Base-by-base conservation (phyloP, 2,113 vertebrate species). In the Anolis sagrei region DNA sequence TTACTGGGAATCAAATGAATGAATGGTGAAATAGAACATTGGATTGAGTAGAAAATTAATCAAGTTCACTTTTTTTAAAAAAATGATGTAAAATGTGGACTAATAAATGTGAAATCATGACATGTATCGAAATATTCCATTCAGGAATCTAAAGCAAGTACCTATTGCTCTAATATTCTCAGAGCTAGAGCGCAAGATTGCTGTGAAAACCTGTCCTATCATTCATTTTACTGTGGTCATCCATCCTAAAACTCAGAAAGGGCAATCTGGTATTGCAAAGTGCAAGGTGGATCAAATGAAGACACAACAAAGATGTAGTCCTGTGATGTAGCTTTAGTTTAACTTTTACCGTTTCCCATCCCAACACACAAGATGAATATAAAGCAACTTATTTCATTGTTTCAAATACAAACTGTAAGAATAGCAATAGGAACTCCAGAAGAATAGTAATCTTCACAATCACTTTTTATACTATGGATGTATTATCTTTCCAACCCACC, bases 81-180 rank as follows among this genome's bases (percentile, higher is more conserved):
- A 13, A 25, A 29, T n/a, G 64, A 48, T 27, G 10, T 3, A 54
- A 51, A 21, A 58, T 77, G 34, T 19, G 34, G 51, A 58, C 61
- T 64, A 79, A 39, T 1, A 58, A 64, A 27, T 29, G 11, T 2
- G 4, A 66, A 44, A 23, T 19, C 36, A n/a, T 21, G 27, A 21
- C 18, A 81, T 49, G 16, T 49, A 49, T 81, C 16, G 48, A 69
- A 69, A 51, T 48, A 51, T 9, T 49, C 39, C 34, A 19, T 69
- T 51, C n/a, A 51, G 2, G n/a, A 48, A 29, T 49, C 34, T 5
- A 70, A 89, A 61, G 1, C 19, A 51, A 54, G 23, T 34, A 2
- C 5, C 0, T 7, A 76, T 2, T 0, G 0, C 39, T 66, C 39
- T 27, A 27, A 19, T 64, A 32, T 83, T 27, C 66, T 21, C 36